Percentiles rank a stretch among this genome's conserved stretches.
These are phyloP conservation scores for Heteractis magnifica DNA, from an alignment of 92 coral and sea anemone species.

Conservation along the genomic window DNA sequence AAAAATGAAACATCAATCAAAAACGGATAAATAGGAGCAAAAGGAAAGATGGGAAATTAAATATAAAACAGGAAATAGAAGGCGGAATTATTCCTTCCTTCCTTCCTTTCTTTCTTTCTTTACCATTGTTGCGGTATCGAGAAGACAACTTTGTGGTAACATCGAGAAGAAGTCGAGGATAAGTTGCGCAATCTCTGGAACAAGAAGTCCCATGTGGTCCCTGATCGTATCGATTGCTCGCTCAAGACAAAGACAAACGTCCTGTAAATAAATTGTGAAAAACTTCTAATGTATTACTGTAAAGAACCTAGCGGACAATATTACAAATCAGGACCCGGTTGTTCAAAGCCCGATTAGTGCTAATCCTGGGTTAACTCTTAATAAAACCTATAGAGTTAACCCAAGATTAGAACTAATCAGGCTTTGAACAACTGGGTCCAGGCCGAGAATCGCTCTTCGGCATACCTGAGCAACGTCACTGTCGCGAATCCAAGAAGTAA, in stretches of 20 bases:
- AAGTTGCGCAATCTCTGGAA: slow-evolving; percentile 67
- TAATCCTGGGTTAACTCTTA: too few relatives aligned
- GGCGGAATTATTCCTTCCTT: too few relatives aligned
- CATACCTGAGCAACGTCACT: slow-evolving; percentile 39
- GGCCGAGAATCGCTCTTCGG: not conserved
- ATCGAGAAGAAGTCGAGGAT: slow-evolving; percentile 61
- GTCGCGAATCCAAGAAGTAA: slow-evolving; percentile 62
- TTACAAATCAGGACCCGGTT: too few relatives aligned
- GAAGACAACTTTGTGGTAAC: slow-evolving; percentile 61
- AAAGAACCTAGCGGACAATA: too few relatives aligned
- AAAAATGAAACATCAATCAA: not conserved
- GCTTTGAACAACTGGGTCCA: too few relatives aligned
- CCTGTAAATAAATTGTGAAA: slow-evolving; percentile 27
- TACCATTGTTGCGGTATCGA: slow-evolving; percentile 86
- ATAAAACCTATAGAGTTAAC: too few relatives aligned
- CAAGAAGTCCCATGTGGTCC: slow-evolving; percentile 89
- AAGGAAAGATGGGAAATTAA: slow-evolving; percentile 4
- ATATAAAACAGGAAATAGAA: not conserved
- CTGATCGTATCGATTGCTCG: slow-evolving; percentile 89
- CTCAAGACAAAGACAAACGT: slow-evolving; percentile 88
- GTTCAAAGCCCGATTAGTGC: too few relatives aligned
- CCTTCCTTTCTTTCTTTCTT: not conserved
- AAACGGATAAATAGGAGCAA: not conserved
- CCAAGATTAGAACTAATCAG: too few relatives aligned
- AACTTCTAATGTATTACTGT: too few relatives aligned